Base-by-base conservation (phyloP, 2,797 vertebrate species). In the Notamacropus eugenii region DNA sequence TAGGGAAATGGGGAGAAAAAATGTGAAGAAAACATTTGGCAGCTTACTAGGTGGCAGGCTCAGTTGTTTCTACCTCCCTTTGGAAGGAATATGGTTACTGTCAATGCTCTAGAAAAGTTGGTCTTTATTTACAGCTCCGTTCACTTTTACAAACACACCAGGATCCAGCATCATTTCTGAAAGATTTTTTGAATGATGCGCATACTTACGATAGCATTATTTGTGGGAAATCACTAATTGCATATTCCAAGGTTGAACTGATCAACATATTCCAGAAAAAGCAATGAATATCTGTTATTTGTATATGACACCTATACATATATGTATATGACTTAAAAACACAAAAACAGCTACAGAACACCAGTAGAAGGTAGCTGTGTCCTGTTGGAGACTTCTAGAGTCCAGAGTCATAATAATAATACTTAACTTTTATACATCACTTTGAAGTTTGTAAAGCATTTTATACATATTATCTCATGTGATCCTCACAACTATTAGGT, bases 261-360 rank as follows among this genome's bases (percentile, higher is more conserved):
- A 93, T 46, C 50, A 74, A 50, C 90, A 9, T 14, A 59, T 92
- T 93, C 31, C 67, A 91, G 62, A 90, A 94, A 74, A 29, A 19
- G 2, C 92, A 96, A 93, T 54, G 50, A 93, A 2, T n/a, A 1
- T 28, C 3, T 93, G 29, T 91, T 96, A 90, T 59, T 91, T 95
- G 6, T 24, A 87, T 67, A 93, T 91, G 92, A 92, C 24, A 2
- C 58, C 56, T 82, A 19, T n/a, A 22, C n/a, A 74, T 74, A 40
- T 74, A 22, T 74, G 62, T 91, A 22, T 91, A 55, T 55, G 94
- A 54, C 94, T 95, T 56, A 92, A 92, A 24, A 96, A 10, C 16
- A 55, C 55, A 6, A 52, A 52, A 52, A 24, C 19, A 24, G 24
- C 3, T 50, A n/a, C 1, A 91, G 50, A 31, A 1, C 2, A 0